Evolutionary conservation across 2,888 invertebrate genomes (phyloP).

Genomic region (Microctonus hyperodae): DNA sequence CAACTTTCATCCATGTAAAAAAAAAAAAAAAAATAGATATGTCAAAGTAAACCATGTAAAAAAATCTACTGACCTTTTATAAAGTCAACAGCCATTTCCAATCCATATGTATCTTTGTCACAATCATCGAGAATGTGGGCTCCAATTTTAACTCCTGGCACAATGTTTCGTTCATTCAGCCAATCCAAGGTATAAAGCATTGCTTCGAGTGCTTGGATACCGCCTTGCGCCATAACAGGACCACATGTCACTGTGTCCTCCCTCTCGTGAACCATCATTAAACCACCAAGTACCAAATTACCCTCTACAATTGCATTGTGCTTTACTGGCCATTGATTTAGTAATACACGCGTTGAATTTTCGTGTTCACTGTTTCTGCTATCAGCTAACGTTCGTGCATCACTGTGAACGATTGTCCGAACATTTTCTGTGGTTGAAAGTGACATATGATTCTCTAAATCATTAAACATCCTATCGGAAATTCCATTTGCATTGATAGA

Average conservation of each 20-base stretch:
- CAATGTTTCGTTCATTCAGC: conserved; percentile 68
- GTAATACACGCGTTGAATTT: conserved; percentile 51
- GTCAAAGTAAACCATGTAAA: background rate
- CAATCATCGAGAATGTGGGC: conserved; percentile 91
- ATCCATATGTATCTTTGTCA: conserved; percentile 89
- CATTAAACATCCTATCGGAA: background rate
- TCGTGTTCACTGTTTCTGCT: conserved; percentile 28
- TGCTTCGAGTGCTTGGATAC: conserved; percentile 83
- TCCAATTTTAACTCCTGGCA: conserved; percentile 79
- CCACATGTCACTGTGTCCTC: conserved; percentile 83
- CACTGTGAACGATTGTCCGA: background rate
- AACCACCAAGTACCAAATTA: conserved; percentile 82
- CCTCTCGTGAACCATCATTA: conserved; percentile 92
- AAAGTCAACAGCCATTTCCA: conserved; percentile 92
- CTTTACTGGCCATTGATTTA: conserved; percentile 75
- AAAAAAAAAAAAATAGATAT: background rate
- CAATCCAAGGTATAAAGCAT: conserved; percentile 88
- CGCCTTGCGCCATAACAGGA: conserved; percentile 89
- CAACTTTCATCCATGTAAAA: background rate
- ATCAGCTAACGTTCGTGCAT: conserved; percentile 27
- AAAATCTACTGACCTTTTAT: conserved; percentile 76
- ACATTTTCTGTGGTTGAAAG: conserved; percentile 7
- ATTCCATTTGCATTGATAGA: background rate
- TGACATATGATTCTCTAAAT: conserved; percentile 6
- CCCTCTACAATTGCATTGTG: conserved; percentile 84